Base-by-base conservation (phyloP, 2,113 vertebrate genomes). In the Equus quagga region DNA sequence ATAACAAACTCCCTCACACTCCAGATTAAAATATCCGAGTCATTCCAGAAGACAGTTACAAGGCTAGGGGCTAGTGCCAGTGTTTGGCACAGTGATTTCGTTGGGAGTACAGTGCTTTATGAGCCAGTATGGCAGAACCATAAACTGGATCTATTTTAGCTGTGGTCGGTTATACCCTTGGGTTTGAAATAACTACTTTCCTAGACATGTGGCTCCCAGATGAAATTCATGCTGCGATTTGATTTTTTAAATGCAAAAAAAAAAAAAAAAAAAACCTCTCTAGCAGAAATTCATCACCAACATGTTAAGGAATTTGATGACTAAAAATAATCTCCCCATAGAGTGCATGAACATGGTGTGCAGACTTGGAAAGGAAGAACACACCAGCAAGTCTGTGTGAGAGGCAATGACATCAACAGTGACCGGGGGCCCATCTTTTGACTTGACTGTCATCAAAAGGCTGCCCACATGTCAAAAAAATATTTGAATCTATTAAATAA, bases 121-220 rank as follows among this genome's bases (percentile, higher is more conserved):
- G 62, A 91, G 62, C 28, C 85, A 94, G 69, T 44, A 69, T 26
- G 51, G 85, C 49, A 88, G 72, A 96, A 73, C 76, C 67, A 89
- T 89, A 91, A 91, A 80, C 67, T 80, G 56, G 64, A 73, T 96
- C 73, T 17, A n/a, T 92, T 89, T 91, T 96, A 75, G 88, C 70
- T 86, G 69, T 69, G 83, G 75, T 87, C 2, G 19, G 54, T 78
- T 91, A 85, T 96, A 79, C 46, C 81, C 73, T 93, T 94, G 93
- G 44, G 79, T 96, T 93, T 96, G 86, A 91, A 97, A 96, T 89
- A 97, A 97, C 96, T 93, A 96, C 69, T 96, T 96, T 96, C 89
- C 46, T 86, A 91, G 93, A 96, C 95, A 97, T 97, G 95, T 96
- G 97, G 92, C 69, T 97, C 89, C 96, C 94, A 97, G 93, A 98